Evolutionary conservation across 2,888 invertebrate species (phyloP).

Genomic region (Drosophila anomalata): DNA sequence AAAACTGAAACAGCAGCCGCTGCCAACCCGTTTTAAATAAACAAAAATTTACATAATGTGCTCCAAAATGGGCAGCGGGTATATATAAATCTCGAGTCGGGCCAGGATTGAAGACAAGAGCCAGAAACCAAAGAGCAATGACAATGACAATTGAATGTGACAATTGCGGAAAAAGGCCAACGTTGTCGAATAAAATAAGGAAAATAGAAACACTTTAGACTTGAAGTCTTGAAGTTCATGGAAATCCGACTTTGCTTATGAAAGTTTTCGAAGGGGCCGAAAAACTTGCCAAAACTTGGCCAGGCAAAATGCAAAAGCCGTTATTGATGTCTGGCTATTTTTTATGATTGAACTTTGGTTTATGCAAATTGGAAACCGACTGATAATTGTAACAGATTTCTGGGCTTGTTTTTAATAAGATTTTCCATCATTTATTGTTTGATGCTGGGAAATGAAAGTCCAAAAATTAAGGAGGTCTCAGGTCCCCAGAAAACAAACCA

Average conservation of each 20-base stretch:
- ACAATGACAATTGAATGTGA: conserved; percentile 75
- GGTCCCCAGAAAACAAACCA: conserved; percentile 1
- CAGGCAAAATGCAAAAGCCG: neutral
- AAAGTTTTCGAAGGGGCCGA: conserved; percentile 63
- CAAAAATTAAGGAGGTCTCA: conserved; percentile 29
- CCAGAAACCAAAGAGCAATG: conserved; percentile 61
- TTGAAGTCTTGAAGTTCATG: conserved; percentile 69
- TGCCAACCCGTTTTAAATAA: conserved; percentile 65
- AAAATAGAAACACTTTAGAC: conserved; percentile 4
- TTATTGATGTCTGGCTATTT: conserved; percentile 54
- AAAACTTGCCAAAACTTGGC: conserved; percentile 8
- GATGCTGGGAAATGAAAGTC: conserved; percentile 28
- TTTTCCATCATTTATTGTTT: conserved; percentile 35
- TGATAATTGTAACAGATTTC: conserved; percentile 53
- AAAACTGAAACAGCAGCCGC: conserved; percentile 13
- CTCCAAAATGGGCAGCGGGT: conserved; percentile 72
- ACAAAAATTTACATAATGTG: conserved; percentile 71
- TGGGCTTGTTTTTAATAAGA: conserved; percentile 44
- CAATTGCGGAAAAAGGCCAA: conserved; percentile 74
- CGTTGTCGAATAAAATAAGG: conserved; percentile 24
- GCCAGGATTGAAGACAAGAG: conserved; percentile 26
- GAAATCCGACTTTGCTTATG: conserved; percentile 61
- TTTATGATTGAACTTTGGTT: conserved; percentile 64
- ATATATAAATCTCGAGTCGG: conserved; percentile 65
- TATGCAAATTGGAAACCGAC: conserved; percentile 62